Evolutionary conservation across 30 jellyfish, hydroid and myxozoan genomes (phyloP), one percentile per base, ranked within the genome.

Genomic region (Aurelia coerulea): DNA sequence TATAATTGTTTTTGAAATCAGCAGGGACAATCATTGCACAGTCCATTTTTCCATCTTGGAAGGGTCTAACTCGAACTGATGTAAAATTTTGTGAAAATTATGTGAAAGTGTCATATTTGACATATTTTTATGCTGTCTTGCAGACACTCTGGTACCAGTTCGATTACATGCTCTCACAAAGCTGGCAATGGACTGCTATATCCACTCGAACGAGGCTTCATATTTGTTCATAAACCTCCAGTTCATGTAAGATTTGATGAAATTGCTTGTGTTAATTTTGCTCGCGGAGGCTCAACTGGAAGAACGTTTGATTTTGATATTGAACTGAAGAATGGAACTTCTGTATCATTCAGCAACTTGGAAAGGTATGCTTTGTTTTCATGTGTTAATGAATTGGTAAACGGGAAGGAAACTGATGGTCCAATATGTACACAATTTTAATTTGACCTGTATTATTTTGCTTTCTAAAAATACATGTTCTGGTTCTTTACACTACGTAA

Each of bases 261-360:
- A 56, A 83, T 94, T 2, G 53, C 97, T 15, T 74, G 88, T 51
- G 96, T 94, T 42, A 90, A 94, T 85, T 94, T 94, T 76, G 99
- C 99, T 16, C 93, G 99, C 52, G 99, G 99, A 19, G 85, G 97
- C 69, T 84, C 97, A 31, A 89, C 99, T 1, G 99, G 97, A n/a
- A 74, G 99, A 67, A 94, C 99, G 18, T 94, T 94, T 76, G 99
- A 94, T 68, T 89, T 94, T 74, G 99, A 94, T 23, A 76, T 89
- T 37, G 97, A 94, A 16, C 68, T 88, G 68, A 90, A 88, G 72
- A 94, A 86, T 77, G 99, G 99, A 18, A 89, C 96, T 5, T 33
- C 88, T 50, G 93, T 94, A 2, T 77, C 95, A 12, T 94, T 94
- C 86, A 94, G 97, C 88, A 94, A 95, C 75, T 37, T 94, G 62